phyloP scores from a whole-genome alignment of 1,140 invertebrate genomes.

The Neodiprion fabricii region DNA sequence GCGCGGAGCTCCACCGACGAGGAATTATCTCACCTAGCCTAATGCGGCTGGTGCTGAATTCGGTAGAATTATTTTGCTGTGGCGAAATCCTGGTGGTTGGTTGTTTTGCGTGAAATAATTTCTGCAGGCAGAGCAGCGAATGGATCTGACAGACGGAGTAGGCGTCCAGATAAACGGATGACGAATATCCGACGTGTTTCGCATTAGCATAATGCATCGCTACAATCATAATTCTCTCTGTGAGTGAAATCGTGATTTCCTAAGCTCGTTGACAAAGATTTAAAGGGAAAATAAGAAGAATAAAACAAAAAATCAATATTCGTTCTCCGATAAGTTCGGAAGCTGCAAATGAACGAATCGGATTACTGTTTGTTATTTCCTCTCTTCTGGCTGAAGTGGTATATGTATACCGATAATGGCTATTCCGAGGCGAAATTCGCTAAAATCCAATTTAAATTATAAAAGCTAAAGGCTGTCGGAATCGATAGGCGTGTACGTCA shows the following conservation, averaged over 20 bases:
- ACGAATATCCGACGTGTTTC: background rate
- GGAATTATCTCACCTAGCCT: background rate
- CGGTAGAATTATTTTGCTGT: background rate
- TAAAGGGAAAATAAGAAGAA: background rate
- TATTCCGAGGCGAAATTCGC: too few relatives aligned
- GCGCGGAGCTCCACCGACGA: too few relatives aligned
- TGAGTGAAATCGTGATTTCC: background rate
- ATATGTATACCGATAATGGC: too few relatives aligned
- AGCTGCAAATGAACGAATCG: too few relatives aligned
- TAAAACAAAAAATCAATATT: background rate
- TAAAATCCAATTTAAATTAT: too few relatives aligned
- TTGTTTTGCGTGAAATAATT: constrained; percentile 3
- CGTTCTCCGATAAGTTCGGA: too few relatives aligned
- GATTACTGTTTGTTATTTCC: too few relatives aligned
- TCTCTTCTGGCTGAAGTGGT: too few relatives aligned
- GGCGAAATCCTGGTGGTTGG: background rate
- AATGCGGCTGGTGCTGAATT: background rate
- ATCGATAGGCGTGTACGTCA: too few relatives aligned
- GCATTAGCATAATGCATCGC: constrained; percentile 5
- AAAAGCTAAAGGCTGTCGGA: too few relatives aligned
- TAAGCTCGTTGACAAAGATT: background rate
- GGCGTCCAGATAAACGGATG: background rate
- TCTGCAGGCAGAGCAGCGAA: background rate
- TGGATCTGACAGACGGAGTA: constrained; percentile 1
- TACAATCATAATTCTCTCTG: background rate